Evolutionary conservation across 1,140 invertebrate genomes (phyloP).

Genomic region (Microvelia longipes): DNA sequence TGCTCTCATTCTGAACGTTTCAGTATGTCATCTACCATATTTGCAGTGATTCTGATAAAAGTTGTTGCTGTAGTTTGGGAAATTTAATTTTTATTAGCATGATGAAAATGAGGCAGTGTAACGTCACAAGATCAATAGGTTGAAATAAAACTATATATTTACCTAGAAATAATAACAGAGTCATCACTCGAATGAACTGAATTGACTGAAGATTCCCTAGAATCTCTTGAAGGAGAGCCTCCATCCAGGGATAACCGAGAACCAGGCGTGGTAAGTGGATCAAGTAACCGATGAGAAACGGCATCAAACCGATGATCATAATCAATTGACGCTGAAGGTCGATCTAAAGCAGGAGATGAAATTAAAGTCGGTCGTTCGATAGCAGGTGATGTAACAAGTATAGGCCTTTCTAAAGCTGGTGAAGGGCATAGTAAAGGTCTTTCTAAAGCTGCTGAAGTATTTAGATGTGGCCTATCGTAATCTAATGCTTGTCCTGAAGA

Average conservation of each 20-base stretch:
- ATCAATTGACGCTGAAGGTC: not conserved
- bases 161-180: conserved; percentile 42
- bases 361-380: not conserved
- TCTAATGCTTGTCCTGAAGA: not conserved
- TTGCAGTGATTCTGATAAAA: no score
- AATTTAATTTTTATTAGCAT: no score
- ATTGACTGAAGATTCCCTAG: not conserved
- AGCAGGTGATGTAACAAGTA: not conserved
- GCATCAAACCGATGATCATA: not conserved
- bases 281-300: not conserved
- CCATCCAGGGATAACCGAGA: conserved; percentile 33
- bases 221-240: conserved; percentile 11
- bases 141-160: not conserved
- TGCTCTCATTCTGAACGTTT: no score
- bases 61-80: no score
- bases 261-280: conserved; percentile 21
- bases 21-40: no score
- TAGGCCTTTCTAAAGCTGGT: not conserved
- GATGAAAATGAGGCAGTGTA: no score
- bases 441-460: not conserved
- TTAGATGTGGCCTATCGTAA: not conserved
- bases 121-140: no score
- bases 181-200: conserved; percentile 41
- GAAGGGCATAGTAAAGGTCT: not conserved
- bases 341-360: not conserved